Conservation (phyloP, 2,113 vertebrate species). For the Stigmatopora nigra region DNA sequence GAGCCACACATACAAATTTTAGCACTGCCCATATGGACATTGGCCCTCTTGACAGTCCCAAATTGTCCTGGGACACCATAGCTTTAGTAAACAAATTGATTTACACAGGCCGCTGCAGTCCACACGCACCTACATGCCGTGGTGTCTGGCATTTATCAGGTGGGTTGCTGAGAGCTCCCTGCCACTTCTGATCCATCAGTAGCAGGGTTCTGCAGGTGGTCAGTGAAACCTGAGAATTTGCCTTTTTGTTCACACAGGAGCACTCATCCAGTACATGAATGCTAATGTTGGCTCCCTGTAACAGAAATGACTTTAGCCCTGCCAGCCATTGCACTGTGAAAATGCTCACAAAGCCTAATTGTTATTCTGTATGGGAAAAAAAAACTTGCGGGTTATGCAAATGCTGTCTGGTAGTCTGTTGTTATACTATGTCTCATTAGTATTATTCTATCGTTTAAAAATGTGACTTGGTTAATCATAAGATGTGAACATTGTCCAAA, state of each 20-base stretch:
- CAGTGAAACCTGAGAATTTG: constrained; percentile 37
- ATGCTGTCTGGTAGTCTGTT: constrained; percentile 27
- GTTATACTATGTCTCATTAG: constrained; percentile 37
- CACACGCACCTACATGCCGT: background rate
- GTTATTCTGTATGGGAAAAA: constrained; percentile 50
- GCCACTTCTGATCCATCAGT: constrained; percentile 56
- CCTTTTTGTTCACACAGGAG: constrained; percentile 45
- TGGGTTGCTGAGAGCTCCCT: constrained; percentile 41
- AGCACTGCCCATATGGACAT: constrained; percentile 6
- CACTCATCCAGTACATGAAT: constrained; percentile 44
- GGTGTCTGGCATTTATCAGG: constrained; percentile 44
- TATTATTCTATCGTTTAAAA: constrained; percentile 38
- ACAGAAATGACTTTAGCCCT: constrained; percentile 19
- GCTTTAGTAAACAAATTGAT: constrained; percentile 31
- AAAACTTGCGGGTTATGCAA: constrained; percentile 17
- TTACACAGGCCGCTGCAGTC: constrained; percentile 21
- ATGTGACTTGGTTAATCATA: constrained; percentile 21
- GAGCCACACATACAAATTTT: constrained; percentile 19
- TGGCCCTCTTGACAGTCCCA: constrained; percentile 30
- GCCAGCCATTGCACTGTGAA: constrained; percentile 34
- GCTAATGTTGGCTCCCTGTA: constrained; percentile 33
- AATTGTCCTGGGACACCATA: constrained; percentile 21
- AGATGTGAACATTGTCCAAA: constrained; percentile 24
- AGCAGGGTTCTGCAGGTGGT: constrained; percentile 39
- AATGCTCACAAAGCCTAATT: constrained; percentile 37